Conservation (phyloP, 2,797 vertebrate species). For the Leptoclinus maculatus region DNA sequence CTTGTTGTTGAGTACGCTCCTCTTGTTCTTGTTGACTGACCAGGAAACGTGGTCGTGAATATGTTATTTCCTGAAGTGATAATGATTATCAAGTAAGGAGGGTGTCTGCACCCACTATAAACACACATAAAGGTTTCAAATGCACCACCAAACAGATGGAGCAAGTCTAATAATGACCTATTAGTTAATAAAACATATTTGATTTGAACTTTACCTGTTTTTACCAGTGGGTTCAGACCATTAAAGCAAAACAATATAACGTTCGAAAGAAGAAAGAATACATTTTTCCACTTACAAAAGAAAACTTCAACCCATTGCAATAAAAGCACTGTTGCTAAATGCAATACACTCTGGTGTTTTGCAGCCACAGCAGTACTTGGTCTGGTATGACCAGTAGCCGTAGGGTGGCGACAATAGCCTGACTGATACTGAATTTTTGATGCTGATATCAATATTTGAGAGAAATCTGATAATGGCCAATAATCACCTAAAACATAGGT, state of each 20-base stretch:
- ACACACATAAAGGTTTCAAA: not conserved
- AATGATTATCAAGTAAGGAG: not conserved
- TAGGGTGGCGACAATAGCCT: not conserved
- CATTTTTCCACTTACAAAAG: not conserved
- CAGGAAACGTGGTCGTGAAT: not conserved
- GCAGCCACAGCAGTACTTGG: not conserved
- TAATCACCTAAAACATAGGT: not conserved
- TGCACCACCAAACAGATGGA: not conserved
- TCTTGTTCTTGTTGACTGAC: not conserved
- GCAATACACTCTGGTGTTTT: not conserved
- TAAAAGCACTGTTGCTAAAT: not conserved
- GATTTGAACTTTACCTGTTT: not conserved
- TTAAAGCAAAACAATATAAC: not conserved
- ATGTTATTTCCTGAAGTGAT: conserved; percentile 1
- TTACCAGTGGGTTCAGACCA: not conserved
- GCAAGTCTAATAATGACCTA: not conserved
- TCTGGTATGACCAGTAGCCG: not conserved
- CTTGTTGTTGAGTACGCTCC: not conserved
- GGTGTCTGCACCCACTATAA: not conserved
- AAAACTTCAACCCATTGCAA: not conserved
- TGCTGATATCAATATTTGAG: not conserved
- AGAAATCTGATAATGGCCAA: not conserved
- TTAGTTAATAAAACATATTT: not conserved
- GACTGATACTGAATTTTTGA: not conserved
- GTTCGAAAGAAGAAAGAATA: not conserved